A percentile compares a stretch with the other conserved stretches of the same genome.
Conservation (phyloP, 2,888 invertebrate species). For the Hecatera dysodea region DNA sequence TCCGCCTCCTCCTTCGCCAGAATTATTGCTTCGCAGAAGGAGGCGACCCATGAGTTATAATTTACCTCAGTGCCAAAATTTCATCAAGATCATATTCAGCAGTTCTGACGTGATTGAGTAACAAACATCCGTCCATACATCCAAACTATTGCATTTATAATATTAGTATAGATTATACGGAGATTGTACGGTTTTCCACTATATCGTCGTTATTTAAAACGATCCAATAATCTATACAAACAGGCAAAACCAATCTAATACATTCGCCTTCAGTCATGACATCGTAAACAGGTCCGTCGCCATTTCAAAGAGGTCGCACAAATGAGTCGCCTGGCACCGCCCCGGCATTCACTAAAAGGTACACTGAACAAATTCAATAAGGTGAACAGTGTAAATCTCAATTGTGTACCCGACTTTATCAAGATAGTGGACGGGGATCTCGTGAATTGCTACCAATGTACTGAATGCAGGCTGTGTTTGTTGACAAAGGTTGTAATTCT, state of each 20-base stretch:
- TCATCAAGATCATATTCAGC: too few species aligned
- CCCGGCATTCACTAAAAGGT: conserved; percentile 58
- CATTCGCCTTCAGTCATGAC: conserved; percentile 20
- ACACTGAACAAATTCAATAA: conserved; percentile 80
- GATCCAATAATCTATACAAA: conserved; percentile 14
- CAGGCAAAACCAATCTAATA: conserved; percentile 16
- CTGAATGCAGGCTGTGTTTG: conserved; percentile 65
- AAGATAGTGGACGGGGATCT: conserved; percentile 72
- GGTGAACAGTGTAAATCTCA: conserved; percentile 80
- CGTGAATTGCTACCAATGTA: conserved; percentile 73
- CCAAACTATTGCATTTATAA: too few species aligned
- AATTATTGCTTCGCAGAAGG: too few species aligned
- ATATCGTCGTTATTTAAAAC: not conserved
- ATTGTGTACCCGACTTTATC: conserved; percentile 77
- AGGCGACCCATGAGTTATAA: too few species aligned
- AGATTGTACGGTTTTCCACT: not conserved
- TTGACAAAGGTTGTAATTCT: conserved; percentile 24
- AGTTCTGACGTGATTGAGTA: too few species aligned
- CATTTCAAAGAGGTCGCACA: conserved; percentile 67
- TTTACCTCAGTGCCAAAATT: too few species aligned
- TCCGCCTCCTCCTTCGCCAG: too few species aligned
- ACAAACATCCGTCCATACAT: too few species aligned
- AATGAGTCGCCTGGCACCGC: conserved; percentile 70
- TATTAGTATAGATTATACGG: too few species aligned
- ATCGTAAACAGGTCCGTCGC: conserved; percentile 33